phyloP scores from a whole-genome alignment of 2,888 invertebrate species.

The Tetragonula carbonaria region DNA sequence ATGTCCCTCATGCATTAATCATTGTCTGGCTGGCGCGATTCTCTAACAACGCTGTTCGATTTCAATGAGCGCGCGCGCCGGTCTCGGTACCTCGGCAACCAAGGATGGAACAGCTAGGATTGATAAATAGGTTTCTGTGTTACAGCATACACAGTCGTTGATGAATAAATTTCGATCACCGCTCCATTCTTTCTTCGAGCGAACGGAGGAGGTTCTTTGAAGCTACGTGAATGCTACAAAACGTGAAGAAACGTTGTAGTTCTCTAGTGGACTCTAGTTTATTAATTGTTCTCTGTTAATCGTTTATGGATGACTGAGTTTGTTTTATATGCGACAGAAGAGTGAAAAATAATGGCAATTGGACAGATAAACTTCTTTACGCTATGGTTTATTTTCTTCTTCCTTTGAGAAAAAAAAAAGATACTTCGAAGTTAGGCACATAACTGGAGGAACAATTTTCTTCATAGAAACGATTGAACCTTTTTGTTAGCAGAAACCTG shows the following conservation, averaged over 20 bases:
- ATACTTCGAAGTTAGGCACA: background rate
- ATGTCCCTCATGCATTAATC: slow-evolving; percentile 82
- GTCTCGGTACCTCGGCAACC: slow-evolving; percentile 14
- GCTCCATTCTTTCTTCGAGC: background rate
- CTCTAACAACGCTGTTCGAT: slow-evolving; percentile 59
- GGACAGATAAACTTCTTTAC: no score
- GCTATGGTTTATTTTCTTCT: background rate
- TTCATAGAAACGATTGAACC: no score
- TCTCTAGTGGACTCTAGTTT: no score
- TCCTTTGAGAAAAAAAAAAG: background rate
- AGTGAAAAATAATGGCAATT: no score
- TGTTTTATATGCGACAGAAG: no score
- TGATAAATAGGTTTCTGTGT: slow-evolving; percentile 25
- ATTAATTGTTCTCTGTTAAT: no score
- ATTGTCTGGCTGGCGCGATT: slow-evolving; percentile 64
- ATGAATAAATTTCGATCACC: slow-evolving; percentile 11
- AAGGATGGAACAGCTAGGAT: slow-evolving; percentile 25
- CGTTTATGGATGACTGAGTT: no score
- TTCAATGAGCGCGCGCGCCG: slow-evolving; percentile 56
- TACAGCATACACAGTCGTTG: background rate
- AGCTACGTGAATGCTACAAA: no score
- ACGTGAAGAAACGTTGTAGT: no score
- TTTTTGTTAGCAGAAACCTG: background rate
- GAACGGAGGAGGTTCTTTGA: no score
- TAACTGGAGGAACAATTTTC: background rate